Evolutionary conservation across 1,140 invertebrate genomes (phyloP).

Genomic region (Drosophila tani): DNA sequence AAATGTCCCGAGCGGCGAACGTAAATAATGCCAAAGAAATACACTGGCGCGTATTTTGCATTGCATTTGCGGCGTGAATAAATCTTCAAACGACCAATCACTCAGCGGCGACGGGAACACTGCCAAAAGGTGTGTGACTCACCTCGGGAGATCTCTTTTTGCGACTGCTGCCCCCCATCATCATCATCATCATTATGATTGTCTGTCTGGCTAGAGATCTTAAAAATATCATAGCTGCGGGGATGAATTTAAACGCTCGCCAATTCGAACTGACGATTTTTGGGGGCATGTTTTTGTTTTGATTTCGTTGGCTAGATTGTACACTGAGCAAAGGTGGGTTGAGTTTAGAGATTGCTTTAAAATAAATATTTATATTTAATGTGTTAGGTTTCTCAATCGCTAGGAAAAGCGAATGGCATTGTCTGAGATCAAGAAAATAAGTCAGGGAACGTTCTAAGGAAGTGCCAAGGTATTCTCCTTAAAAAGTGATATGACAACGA

Average conservation of each 20-base stretch:
- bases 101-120: slow-evolving; percentile 49
- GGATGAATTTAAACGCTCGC: slow-evolving; percentile 6
- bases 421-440: no score
- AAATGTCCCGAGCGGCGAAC: slow-evolving; percentile 70
- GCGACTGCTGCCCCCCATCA: background rate
- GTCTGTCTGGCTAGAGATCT: slow-evolving; percentile 13
- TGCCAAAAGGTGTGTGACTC: slow-evolving; percentile 65
- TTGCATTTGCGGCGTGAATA: slow-evolving; percentile 54
- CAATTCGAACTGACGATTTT: slow-evolving; percentile 56
- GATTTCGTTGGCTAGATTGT: slow-evolving; percentile 9
- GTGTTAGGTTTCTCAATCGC: no score
- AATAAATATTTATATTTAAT: background rate
- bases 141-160: slow-evolving; percentile 20
- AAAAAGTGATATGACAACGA: background rate
- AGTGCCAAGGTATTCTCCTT: background rate
- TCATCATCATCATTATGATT: slow-evolving; percentile 20
- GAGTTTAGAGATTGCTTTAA: background rate
- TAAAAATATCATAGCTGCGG: slow-evolving; percentile 53
- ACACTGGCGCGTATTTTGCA: slow-evolving; percentile 29
- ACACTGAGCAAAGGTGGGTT: background rate
- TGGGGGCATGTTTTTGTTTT: slow-evolving; percentile 46
- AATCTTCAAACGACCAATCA: slow-evolving; percentile 74
- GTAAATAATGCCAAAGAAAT: slow-evolving; percentile 54
- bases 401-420: no score
- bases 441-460: no score